Evolutionary conservation across 92 coral and sea anemone genomes (phyloP), one percentile per base, ranked within the genome.

Genomic region (Galaxea fascicularis): DNA sequence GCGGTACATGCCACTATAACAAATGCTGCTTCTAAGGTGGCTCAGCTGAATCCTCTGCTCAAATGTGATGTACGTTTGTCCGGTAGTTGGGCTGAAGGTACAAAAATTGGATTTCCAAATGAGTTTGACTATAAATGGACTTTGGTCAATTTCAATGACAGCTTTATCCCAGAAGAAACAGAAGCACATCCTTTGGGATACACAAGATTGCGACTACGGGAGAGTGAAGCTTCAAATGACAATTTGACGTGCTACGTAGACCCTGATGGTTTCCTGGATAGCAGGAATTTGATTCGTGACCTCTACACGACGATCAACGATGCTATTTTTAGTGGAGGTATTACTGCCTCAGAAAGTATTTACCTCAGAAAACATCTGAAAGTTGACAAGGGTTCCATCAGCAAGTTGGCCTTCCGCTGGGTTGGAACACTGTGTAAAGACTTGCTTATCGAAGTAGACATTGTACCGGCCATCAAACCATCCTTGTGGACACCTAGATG

Each of bases 351-450:
- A 51, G 68, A 82, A 29, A 70, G 86, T 54, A 64, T 82, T 68
- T 82, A 82, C 78, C 86, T 82, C 78, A 82, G 86, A 82, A 82
- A 82, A 71, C 86, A 82, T 82, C 86, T 82, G 78, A 82, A 82
- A 82, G 71, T 82, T 82, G 86, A 82, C 76, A 82, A 82, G 78
- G 86, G 86, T 54, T 82, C 86, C 86, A 82, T 82, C 78, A 82
- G 86, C 86, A 82, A 82, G 68, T 82, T 82, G 86, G 86, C 68
- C 86, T 82, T 82, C 65, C 86, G 86, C 78, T 82, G 86, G 86
- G 86, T 82, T 82, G 86, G 86, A 82, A 82, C 86, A 82, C 86
- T 82, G 86, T 82, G 27, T 82, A 82, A 82, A 82, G 86, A 82
- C 31, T 53, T 82, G 29, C 86, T 82, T 70, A 82, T 82, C 86